phyloP scores from a whole-genome alignment of 2,888 invertebrate species.

The Leptopilina syphax region DNA sequence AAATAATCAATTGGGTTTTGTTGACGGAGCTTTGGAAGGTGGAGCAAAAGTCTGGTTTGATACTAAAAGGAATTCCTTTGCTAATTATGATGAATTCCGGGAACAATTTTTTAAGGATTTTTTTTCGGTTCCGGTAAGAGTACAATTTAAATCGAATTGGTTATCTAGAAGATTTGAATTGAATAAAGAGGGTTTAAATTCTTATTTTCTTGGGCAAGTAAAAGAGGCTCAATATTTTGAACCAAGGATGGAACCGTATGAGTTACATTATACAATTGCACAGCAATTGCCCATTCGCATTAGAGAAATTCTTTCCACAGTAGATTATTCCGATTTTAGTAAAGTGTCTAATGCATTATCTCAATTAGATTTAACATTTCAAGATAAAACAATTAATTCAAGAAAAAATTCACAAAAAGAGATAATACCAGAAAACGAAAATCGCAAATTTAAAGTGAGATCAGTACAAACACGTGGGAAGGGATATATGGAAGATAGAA shows the following conservation, averaged over 20 bases:
- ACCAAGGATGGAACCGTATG: background rate
- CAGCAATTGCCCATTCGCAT: background rate
- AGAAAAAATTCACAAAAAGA: background rate
- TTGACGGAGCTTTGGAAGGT: background rate
- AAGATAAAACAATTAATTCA: background rate
- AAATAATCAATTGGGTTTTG: background rate
- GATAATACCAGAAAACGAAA: background rate
- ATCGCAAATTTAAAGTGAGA: background rate
- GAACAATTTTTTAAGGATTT: background rate
- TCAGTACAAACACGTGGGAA: background rate
- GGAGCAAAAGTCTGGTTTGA: background rate
- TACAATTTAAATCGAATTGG: background rate
- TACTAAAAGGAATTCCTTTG: background rate
- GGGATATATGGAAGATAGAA: background rate
- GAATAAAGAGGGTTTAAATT: background rate
- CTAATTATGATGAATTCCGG: background rate
- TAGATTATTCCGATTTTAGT: background rate
- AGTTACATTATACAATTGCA: background rate
- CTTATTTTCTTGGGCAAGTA: background rate
- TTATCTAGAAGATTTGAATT: background rate
- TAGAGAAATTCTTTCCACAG: background rate
- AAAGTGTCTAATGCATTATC: background rate
- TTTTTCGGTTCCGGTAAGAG: background rate
- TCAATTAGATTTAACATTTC: background rate
- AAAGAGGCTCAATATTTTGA: background rate